Evolutionary conservation across 2,888 invertebrate genomes (phyloP).

Genomic region (Rotaria sp.): DNA sequence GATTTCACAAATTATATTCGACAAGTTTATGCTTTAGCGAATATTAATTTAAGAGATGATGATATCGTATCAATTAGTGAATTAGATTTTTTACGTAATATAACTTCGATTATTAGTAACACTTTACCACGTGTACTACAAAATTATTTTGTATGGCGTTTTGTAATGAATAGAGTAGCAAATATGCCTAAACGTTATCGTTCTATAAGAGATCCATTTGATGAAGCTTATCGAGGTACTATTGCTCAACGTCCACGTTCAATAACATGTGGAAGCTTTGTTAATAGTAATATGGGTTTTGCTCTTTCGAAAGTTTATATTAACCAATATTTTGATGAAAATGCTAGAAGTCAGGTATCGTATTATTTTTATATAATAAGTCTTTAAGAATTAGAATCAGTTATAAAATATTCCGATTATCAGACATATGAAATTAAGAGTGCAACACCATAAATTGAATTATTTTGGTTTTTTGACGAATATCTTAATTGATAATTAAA

Average conservation of each 20-base stretch:
- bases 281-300: conserved; percentile 79
- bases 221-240: conserved; percentile 53
- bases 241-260: conserved; percentile 69
- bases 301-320: conserved; percentile 86
- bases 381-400: too few species aligned
- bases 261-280: conserved; percentile 82
- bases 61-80: neutral
- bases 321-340: conserved; percentile 75
- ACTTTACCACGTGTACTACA: neutral
- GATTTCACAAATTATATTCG: neutral
- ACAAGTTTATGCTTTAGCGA: neutral
- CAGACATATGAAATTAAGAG: too few species aligned
- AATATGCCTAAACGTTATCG: conserved; percentile 78
- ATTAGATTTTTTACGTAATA: neutral
- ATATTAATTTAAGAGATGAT: neutral
- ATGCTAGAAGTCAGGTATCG: conserved; percentile 68
- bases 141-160: conserved; percentile 72
- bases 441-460: too few species aligned
- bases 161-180: conserved; percentile 68
- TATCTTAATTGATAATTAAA: too few species aligned
- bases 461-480: too few species aligned
- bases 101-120: neutral
- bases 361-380: too few species aligned
- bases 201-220: conserved; percentile 72
- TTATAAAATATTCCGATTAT: too few species aligned